Evolutionary conservation across 2,888 invertebrate species (phyloP).

Genomic region (Leptopilina drosophilae): DNA sequence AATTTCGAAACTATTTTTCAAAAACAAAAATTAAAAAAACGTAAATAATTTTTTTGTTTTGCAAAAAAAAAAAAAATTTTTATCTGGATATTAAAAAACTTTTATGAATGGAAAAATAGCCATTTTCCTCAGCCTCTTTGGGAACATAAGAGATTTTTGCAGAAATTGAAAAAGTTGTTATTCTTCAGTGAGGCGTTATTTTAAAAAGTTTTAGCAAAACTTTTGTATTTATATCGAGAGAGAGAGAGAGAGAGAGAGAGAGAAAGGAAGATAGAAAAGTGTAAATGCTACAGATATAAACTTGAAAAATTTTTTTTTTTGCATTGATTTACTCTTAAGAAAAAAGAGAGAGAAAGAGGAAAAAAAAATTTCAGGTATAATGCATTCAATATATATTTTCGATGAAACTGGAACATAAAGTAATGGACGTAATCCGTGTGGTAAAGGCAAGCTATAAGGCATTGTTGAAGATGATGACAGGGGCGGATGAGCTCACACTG

Average conservation of each 20-base stretch:
- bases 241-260: too few relatives aligned
- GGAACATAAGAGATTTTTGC: neutral
- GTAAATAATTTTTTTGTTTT: too few relatives aligned
- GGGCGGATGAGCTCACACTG: constrained; percentile 56
- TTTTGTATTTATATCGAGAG: constrained; percentile 17
- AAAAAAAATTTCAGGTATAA: neutral
- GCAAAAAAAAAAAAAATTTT: too few relatives aligned
- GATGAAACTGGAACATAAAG: constrained; percentile 51
- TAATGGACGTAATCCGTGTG: constrained; percentile 60
- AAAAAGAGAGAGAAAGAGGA: neutral
- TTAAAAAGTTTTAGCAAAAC: constrained; percentile 2
- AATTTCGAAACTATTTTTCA: too few relatives aligned
- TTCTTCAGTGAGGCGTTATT: constrained; percentile 3
- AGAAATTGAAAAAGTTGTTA: constrained; percentile 31
- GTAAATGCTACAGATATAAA: neutral
- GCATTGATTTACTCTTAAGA: neutral
- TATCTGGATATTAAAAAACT: neutral
- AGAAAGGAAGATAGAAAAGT: too few relatives aligned
- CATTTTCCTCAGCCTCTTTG: neutral
- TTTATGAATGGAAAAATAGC: neutral
- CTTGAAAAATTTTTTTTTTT: neutral
- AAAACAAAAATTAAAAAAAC: too few relatives aligned
- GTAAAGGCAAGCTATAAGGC: constrained; percentile 42
- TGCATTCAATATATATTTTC: constrained; percentile 46
- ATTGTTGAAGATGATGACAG: constrained; percentile 44